Evolutionary conservation across 2,113 vertebrate genomes (phyloP), one percentile per base, ranked within the genome.

Genomic region (Gobiocypris rarus): DNA sequence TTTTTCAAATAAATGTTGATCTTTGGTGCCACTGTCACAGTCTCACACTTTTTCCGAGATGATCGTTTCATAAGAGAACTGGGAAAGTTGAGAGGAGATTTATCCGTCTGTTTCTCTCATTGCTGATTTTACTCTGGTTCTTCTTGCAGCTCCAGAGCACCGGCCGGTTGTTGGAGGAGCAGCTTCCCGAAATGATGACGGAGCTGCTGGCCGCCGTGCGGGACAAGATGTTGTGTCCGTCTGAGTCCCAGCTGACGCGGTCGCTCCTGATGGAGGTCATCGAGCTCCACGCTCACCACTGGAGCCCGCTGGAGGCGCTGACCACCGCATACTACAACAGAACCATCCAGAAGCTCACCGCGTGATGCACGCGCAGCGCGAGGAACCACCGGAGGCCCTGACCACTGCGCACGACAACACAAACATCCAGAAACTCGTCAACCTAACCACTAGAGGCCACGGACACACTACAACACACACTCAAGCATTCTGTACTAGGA

Each of bases 241-340:
- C 95, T 0, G 98, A 98, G 90, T 99, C 98, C 5, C 97, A 93
- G 94, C 95, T 99, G 92, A 99, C 96, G 0, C 92, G 98, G 83
- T 99, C 98, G 3, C 94, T 99, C 83, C 97, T 99, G 84, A 97
- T 99, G 91, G 98, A 99, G 95, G 97, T 99, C 94, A 97, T 99
- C 0, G 98, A 99, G 94, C 94, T 99, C 87, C 98, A 99, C 0
- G 98, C 98, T 88, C 98, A 98, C 92, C 96, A 92, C 93, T 99
- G 98, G 98, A 96, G 95, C 93, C 98, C 97, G 61, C 94, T 99
- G 92, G 98, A 95, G 1, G 96, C 96, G 43, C 95, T 96, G 90
- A 99, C 98, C 93, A 97, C 95, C 0, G 97, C 98, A 85, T 99
- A 99, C 96, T 99, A 99, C 96, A 97, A 98, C 95, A 97, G 96